Evolutionary conservation across 2,797 vertebrate species (phyloP).

Genomic region (Apodemus agrarius): DNA sequence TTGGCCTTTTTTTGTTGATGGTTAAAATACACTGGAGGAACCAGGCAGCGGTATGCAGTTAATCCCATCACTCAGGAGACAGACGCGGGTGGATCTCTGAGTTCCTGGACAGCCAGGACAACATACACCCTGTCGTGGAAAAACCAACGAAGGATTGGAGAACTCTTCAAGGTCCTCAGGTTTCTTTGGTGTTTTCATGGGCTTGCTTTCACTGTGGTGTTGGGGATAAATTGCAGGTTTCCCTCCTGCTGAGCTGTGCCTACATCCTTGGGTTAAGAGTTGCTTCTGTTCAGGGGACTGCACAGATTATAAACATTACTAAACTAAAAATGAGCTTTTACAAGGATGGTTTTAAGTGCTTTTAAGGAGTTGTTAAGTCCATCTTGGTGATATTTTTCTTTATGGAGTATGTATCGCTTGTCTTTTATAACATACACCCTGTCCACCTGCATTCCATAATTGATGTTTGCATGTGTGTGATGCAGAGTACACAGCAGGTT

Average conservation of each 20-base stretch:
- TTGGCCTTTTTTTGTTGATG: not conserved
- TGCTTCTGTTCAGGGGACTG: not conserved
- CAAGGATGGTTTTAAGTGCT: conserved; percentile 6
- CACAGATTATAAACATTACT: not conserved
- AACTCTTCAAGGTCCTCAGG: not conserved
- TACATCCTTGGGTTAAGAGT: not conserved
- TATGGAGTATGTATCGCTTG: not conserved
- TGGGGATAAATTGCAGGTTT: no score
- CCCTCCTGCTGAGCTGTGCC: not conserved
- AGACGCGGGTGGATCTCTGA: not conserved
- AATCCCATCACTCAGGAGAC: not conserved
- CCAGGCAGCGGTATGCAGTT: no score
- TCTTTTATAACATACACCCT: not conserved
- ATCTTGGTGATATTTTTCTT: not conserved
- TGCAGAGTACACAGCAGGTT: not conserved
- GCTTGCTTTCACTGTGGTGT: not conserved
- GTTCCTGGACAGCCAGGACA: not conserved
- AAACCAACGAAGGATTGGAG: not conserved
- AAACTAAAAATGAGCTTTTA: not conserved
- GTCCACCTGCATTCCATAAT: not conserved
- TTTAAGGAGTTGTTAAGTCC: not conserved
- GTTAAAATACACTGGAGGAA: not conserved
- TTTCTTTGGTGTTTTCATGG: not conserved
- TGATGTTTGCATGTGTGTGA: not conserved
- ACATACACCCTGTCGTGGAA: not conserved